phyloP scores from a whole-genome alignment of 1,140 invertebrate species.

The Lasaia peninsularis region DNA sequence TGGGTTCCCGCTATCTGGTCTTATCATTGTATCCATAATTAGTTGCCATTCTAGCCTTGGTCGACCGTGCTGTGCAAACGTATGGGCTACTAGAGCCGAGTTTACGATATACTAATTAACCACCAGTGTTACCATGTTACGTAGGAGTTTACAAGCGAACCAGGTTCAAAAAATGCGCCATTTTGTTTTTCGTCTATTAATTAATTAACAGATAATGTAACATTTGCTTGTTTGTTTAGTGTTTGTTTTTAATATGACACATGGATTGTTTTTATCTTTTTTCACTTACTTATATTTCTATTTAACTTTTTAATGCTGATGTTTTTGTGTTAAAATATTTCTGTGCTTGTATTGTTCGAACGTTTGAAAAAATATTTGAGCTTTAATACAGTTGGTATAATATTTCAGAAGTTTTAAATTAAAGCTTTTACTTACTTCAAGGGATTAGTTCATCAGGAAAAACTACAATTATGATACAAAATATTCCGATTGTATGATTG shows the following conservation, averaged over 20 bases:
- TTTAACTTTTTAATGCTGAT: too few relatives aligned
- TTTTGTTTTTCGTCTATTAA: too few relatives aligned
- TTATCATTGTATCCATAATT: slow-evolving; percentile 70
- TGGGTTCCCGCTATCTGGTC: slow-evolving; percentile 53
- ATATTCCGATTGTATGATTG: too few relatives aligned
- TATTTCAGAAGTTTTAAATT: too few relatives aligned
- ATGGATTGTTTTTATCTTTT: not conserved
- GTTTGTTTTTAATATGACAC: not conserved
- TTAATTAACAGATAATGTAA: not conserved
- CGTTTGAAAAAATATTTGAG: too few relatives aligned
- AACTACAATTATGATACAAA: too few relatives aligned
- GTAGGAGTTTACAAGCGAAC: slow-evolving; percentile 46
- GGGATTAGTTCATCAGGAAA: too few relatives aligned
- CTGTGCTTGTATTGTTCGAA: too few relatives aligned
- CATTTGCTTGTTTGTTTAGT: not conserved
- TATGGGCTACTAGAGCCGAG: slow-evolving; percentile 35
- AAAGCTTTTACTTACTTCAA: too few relatives aligned
- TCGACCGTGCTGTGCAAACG: slow-evolving; percentile 50
- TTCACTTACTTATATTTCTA: too few relatives aligned
- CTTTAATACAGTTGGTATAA: too few relatives aligned
- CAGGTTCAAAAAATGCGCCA: slow-evolving; percentile 35
- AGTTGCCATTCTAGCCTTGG: slow-evolving; percentile 49
- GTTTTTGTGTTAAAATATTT: too few relatives aligned
- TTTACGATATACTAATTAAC: slow-evolving; percentile 18
- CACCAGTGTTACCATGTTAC: slow-evolving; percentile 38